phyloP scores from a whole-genome alignment of 2,797 vertebrate genomes.

The Craterocephalus amniculus region DNA sequence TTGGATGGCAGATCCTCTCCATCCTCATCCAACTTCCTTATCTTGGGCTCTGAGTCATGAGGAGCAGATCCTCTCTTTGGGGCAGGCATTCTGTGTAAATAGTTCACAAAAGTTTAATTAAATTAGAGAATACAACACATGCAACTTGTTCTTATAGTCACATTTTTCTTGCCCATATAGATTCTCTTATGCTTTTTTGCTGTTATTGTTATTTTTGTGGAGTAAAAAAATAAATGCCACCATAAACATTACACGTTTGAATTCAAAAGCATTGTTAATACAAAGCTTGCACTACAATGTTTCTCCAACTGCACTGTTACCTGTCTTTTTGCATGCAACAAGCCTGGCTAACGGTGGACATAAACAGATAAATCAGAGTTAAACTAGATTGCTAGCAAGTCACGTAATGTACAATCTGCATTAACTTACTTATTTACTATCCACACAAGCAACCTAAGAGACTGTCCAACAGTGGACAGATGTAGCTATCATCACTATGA shows the following conservation, averaged over 20 bases:
- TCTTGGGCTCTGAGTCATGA: constrained; percentile 76
- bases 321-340: constrained; percentile 39
- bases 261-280: not conserved
- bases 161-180: not conserved
- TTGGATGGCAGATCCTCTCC: constrained; percentile 60
- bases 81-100: constrained; percentile 81
- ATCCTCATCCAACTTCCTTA: constrained; percentile 77
- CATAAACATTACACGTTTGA: not conserved
- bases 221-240: constrained; percentile 3
- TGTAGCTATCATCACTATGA: constrained; percentile 13
- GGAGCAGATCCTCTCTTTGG: constrained; percentile 78
- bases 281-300: not conserved
- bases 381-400: constrained; percentile 40
- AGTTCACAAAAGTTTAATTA: not conserved
- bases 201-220: too few species aligned
- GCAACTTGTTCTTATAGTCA: not conserved
- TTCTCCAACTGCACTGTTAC: not conserved
- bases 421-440: not conserved
- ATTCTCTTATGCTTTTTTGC: not conserved
- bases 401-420: constrained; percentile 32
- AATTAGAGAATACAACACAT: not conserved
- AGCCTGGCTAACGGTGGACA: constrained; percentile 59
- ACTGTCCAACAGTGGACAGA: not conserved
- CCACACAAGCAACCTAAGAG: not conserved
- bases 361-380: constrained; percentile 51